Evolutionary conservation across 2,113 vertebrate genomes (phyloP), one percentile per base, ranked within the genome.

Genomic region (Glaucomys volans): DNA sequence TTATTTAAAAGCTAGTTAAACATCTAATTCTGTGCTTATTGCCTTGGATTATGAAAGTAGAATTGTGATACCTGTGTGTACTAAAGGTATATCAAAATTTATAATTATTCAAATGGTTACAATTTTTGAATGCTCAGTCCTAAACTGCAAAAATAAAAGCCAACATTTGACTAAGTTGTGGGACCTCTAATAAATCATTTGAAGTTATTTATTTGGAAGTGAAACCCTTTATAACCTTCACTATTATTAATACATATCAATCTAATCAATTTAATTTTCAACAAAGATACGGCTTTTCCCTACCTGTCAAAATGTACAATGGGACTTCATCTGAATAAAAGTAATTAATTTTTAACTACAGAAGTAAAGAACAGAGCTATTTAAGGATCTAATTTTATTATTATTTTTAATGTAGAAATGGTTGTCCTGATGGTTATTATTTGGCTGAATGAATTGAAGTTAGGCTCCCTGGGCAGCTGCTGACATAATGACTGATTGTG

Each of bases 401-500:
- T 98, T 98, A 98, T 98, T 98, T 98, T 99, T 98, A 98, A 98
- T 97, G 97, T 93, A 97, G 95, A 98, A 89, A 90, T 98, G 86
- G 97, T 98, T 98, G 98, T 98, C 98, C 98, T 97, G 98, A 98
- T 98, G 98, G 98, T 99, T 99, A 99, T 99, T 99, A 99, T 98
- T 99, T 99, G 99, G 98, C 98, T 99, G 99, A 99, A 99, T 98
- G 98, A 99, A 98, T 97, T 96, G 97, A 98, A 98, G 98, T 93
- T 96, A 97, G 97, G 97, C 97, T 98, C 98, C 98, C 97, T 57
- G 95, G 99, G 98, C 98, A 98, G 98, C 97, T 98, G 98, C 98
- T 99, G 99, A 99, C 99, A 99, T 99, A 99, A 99, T 99, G 99
- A 99, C 98, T 99, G 99, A 99, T 99, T 99, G 99, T 99, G 98